Percentiles rank a stretch among this genome's conserved stretches.
phyloP scores from a whole-genome alignment of 2,797 vertebrate species.

The Anableps anableps region DNA sequence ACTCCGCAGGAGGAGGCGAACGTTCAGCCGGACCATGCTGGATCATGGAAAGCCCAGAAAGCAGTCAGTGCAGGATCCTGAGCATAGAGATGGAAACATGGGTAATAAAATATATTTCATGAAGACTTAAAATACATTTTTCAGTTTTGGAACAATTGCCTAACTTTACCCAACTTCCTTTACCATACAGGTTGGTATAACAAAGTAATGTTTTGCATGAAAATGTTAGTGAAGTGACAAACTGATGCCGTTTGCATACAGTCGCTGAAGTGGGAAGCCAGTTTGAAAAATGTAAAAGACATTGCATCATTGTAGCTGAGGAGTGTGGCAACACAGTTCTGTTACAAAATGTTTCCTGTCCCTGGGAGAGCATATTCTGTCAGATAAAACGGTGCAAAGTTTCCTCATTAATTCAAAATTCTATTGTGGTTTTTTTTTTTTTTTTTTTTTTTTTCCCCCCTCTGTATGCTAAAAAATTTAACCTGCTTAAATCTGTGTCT shows the following conservation, averaged over 20 bases:
- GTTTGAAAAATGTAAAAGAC: neutral
- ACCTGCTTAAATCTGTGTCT: conserved; percentile 18
- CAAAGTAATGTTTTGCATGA: neutral
- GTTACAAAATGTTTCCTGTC: conserved; percentile 8
- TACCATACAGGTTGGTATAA: neutral
- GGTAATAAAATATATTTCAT: conserved; percentile 51
- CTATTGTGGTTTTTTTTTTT: too few species aligned
- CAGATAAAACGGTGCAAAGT: neutral
- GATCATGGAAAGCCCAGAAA: conserved; percentile 85
- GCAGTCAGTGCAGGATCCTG: conserved; percentile 76
- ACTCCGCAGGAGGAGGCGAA: conserved; percentile 86
- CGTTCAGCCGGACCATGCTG: conserved; percentile 81
- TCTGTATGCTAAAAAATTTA: neutral
- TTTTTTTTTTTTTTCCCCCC: too few species aligned
- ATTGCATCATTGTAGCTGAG: neutral
- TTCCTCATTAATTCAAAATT: neutral
- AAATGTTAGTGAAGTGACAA: neutral
- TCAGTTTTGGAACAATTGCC: neutral
- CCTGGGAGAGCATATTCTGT: neutral
- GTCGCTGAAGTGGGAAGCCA: neutral
- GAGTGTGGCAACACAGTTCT: neutral
- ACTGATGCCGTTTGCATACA: neutral
- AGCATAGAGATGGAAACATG: conserved; percentile 62
- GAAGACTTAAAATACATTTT: neutral
- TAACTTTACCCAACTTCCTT: neutral